Base-by-base conservation (phyloP, 2,888 invertebrate genomes). In the Linhomoeus sp. region DNA sequence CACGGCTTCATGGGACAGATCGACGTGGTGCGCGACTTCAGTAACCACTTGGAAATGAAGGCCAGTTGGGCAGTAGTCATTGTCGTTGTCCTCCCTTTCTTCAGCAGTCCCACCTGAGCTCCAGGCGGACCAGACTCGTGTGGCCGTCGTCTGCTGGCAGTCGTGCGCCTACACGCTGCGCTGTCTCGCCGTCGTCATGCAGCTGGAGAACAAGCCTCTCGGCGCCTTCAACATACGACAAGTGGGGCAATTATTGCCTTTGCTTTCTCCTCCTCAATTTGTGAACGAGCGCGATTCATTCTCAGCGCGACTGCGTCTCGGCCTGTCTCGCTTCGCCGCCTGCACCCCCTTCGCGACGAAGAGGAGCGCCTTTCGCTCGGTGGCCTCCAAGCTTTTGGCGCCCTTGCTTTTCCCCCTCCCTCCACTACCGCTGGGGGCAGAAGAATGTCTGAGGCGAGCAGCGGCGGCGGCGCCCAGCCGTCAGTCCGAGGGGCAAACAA, bases 151-250 rank as follows among this genome's bases (percentile, higher is more conserved):
- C 25, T 20, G 25, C 12, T 29, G 33, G 33, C 64, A 63, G 52
- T 64, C 68, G 2, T 67, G 69, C 54, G 70, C 72, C 33, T 73
- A 67, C 58, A 71, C 73, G 19, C 66, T 73, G 43, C 67, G 70
- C 50, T 61, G 67, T 23, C 50, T 62, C 25, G 49, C 72, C 50
- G 65, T 69, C 55, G 58, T 66, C 33, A 58, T 72, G 39, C 55
- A 69, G 37, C 60, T 64, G 42, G 70, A 72, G 47, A 61, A 62
- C 29, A 70, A 71, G 55, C 66, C 72, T 1, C 58, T 73, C 48
- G 73, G 74, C 57, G 72, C 71, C 24, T 65, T 69, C 2, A 58
- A 72, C 46, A 66, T 70, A 14, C 64, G 71, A 3, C 58, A 73
- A 45, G 54, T 12, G 3, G 3, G 7, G 3, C 5, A 26, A 12